Percentiles rank a stretch among this genome's conserved stretches.
Evolutionary conservation across 2,113 vertebrate genomes (phyloP).

Genomic region (Mirounga angustirostris): DNA sequence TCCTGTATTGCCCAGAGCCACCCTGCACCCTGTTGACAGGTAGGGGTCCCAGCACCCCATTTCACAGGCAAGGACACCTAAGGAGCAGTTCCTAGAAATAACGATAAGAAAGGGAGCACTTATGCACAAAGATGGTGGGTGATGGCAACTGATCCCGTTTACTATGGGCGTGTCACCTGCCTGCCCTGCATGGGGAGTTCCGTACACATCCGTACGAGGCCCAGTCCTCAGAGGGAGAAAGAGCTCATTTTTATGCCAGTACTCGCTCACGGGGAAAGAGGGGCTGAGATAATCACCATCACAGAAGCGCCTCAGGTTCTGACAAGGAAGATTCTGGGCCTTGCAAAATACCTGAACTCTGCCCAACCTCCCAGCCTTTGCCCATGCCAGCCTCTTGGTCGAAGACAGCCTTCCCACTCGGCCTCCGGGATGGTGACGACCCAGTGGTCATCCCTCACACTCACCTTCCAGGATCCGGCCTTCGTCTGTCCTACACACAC

Average conservation of each 20-base stretch:
- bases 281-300: background rate
- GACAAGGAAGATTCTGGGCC: background rate
- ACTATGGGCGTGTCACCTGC: background rate
- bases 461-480: slow-evolving; percentile 92
- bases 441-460: slow-evolving; percentile 3
- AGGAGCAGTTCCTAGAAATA: background rate
- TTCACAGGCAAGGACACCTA: background rate
- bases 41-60: background rate
- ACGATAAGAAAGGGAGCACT: background rate
- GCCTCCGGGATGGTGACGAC: background rate
- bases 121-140: background rate
- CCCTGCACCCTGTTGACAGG: background rate
- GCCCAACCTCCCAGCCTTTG: background rate
- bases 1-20: background rate
- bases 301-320: background rate
- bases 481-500: slow-evolving; percentile 94
- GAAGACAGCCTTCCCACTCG: background rate
- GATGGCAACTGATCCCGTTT: background rate
- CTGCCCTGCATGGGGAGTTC: background rate
- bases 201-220: background rate
- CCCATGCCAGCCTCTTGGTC: background rate
- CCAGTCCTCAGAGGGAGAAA: background rate
- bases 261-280: background rate
- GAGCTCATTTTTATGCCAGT: background rate
- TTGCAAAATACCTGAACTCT: slow-evolving; percentile 11